phyloP scores from a whole-genome alignment of 2,797 vertebrate species.

The Sebastes miniatus region DNA sequence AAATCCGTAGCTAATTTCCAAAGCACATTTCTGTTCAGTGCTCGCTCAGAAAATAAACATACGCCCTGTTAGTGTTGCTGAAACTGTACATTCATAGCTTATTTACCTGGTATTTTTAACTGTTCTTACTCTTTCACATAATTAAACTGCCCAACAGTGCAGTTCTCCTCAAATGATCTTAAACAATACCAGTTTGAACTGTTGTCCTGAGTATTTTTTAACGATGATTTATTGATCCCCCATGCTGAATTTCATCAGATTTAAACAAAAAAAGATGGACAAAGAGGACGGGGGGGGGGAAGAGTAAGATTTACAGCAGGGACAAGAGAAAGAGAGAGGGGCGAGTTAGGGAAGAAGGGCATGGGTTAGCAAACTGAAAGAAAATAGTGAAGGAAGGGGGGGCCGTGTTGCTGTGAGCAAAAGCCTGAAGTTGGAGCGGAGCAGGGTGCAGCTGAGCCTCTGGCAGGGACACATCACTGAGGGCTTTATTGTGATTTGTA shows the following conservation, averaged over 20 bases:
- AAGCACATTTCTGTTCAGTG: neutral
- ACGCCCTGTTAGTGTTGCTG: neutral
- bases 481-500: constrained; percentile 85
- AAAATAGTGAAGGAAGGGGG: constrained; percentile 21
- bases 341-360: constrained; percentile 7
- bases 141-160: neutral
- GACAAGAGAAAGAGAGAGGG: constrained; percentile 7
- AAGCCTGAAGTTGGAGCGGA: constrained; percentile 63
- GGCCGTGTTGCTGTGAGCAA: constrained; percentile 17
- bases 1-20: neutral
- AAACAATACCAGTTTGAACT: neutral
- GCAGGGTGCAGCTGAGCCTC: constrained; percentile 77
- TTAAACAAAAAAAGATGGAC: neutral
- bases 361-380: constrained; percentile 36
- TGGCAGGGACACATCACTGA: constrained; percentile 72
- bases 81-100: neutral
- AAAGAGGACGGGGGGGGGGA: neutral
- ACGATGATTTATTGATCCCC: neutral
- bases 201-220: neutral
- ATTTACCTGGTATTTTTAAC: neutral
- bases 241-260: neutral
- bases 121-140: neutral
- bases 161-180: neutral
- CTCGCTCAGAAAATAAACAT: neutral
- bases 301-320: constrained; percentile 12